Conservation (phyloP, 1,140 invertebrate species). For the Drosophila equinoxialis region DNA sequence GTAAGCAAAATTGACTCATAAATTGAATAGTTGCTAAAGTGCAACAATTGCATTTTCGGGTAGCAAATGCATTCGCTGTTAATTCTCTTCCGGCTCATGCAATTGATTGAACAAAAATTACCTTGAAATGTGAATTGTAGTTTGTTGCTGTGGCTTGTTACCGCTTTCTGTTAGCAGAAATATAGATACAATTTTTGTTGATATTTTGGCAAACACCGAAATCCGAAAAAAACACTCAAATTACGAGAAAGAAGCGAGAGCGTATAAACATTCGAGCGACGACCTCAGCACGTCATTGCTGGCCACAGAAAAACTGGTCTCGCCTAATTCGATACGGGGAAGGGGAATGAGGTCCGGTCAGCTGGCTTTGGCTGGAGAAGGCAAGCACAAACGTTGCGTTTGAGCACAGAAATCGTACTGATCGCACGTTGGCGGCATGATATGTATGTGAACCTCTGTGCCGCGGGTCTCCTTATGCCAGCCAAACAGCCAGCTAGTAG, state of each 20-base stretch:
- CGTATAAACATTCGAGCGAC: slow-evolving; percentile 24
- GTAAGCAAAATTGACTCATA: slow-evolving; percentile 29
- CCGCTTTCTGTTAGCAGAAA: slow-evolving; percentile 44
- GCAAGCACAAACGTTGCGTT: slow-evolving; percentile 53
- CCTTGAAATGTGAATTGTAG: slow-evolving; percentile 59
- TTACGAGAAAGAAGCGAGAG: slow-evolving; percentile 32
- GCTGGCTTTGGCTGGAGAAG: slow-evolving; percentile 49
- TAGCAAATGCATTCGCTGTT: background rate
- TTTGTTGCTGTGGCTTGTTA: slow-evolving; percentile 19
- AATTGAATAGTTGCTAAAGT: slow-evolving; percentile 24
- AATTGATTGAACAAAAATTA: slow-evolving; percentile 54
- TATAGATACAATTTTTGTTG: slow-evolving; percentile 39
- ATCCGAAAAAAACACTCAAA: slow-evolving; percentile 21
- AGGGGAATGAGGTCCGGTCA: slow-evolving; percentile 33
- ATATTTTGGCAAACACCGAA: slow-evolving; percentile 60
- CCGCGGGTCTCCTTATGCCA: slow-evolving; percentile 28
- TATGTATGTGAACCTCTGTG: slow-evolving; percentile 20
- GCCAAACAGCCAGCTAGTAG: slow-evolving; percentile 9
- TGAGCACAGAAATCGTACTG: slow-evolving; percentile 74
- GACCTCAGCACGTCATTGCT: slow-evolving; percentile 64
- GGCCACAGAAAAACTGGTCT: slow-evolving; percentile 65
- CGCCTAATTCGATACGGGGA: slow-evolving; percentile 38
- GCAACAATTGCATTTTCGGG: slow-evolving; percentile 15
- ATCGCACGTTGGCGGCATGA: slow-evolving; percentile 35
- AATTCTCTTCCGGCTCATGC: slow-evolving; percentile 19